Percentiles rank a stretch among this genome's conserved stretches.
Evolutionary conservation across 2,888 invertebrate genomes (phyloP).

Genomic region (Hirtodrosophila duncani): DNA sequence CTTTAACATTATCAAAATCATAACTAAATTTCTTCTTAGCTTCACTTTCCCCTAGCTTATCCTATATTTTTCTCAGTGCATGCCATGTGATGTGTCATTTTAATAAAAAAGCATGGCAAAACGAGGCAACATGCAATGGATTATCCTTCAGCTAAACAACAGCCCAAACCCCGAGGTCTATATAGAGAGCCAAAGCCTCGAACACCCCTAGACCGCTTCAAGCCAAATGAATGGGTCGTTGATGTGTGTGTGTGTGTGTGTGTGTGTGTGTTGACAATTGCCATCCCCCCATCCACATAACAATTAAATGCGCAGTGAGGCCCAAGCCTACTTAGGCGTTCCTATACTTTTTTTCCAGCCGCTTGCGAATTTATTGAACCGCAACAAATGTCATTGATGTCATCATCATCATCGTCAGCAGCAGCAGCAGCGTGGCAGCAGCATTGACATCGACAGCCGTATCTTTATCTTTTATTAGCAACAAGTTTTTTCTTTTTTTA

Average conservation of each 20-base stretch:
- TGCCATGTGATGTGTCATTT: conserved; percentile 46
- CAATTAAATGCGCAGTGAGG: conserved; percentile 67
- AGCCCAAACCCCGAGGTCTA: conserved; percentile 29
- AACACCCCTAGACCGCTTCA: conserved; percentile 13
- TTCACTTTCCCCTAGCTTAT: too few relatives aligned
- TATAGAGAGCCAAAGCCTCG: neutral
- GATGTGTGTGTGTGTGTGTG: conserved; percentile 48
- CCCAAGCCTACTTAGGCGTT: conserved; percentile 54
- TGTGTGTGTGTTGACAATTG: conserved; percentile 52
- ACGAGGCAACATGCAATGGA: conserved; percentile 63
- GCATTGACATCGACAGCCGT: conserved; percentile 28
- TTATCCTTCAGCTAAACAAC: conserved; percentile 74
- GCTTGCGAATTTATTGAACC: conserved; percentile 72
- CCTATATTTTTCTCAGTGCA: conserved; percentile 1
- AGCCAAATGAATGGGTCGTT: conserved; percentile 32
- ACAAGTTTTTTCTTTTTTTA: conserved; percentile 61
- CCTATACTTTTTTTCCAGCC: conserved; percentile 24
- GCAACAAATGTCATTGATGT: conserved; percentile 71
- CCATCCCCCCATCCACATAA: conserved; percentile 34
- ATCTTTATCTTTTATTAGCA: conserved; percentile 63
- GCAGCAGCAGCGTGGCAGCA: conserved; percentile 24
- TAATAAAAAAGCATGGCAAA: conserved; percentile 57
- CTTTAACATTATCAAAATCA: too few relatives aligned
- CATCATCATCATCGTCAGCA: conserved; percentile 40
- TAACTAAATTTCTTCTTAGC: too few relatives aligned